These are phyloP conservation scores for Ashinkailepas kermadecensis DNA, from an alignment of 2,888 invertebrate species.

Conservation along the genomic window DNA sequence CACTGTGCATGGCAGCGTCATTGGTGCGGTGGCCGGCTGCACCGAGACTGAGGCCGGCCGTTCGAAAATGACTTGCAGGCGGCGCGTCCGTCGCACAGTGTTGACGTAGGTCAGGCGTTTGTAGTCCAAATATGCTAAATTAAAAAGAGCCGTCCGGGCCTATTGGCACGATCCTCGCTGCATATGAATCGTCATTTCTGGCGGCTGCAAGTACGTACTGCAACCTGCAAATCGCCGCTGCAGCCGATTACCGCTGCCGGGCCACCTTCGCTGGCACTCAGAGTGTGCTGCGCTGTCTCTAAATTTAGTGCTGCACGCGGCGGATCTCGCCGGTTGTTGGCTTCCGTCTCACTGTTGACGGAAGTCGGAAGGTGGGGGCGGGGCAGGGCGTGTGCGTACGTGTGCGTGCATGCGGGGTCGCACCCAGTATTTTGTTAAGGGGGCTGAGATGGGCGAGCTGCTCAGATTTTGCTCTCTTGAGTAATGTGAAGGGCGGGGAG, in stretches of 20 bases:
- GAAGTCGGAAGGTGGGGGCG: background rate
- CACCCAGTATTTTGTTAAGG: too few species aligned
- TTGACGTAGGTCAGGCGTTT: background rate
- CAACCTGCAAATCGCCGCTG: conserved; percentile 5
- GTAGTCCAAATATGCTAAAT: conserved; percentile 20
- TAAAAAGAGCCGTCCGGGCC: background rate
- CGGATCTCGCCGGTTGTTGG: background rate
- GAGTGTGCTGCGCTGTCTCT: background rate
- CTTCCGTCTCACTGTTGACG: background rate
- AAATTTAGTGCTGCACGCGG: background rate
- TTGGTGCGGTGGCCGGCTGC: background rate
- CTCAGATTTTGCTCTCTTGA: too few species aligned
- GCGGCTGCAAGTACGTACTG: background rate
- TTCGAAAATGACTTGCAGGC: conserved; percentile 9
- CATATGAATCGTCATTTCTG: conserved; percentile 20
- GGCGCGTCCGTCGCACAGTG: background rate
- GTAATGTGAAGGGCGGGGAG: too few species aligned
- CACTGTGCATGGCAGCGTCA: background rate
- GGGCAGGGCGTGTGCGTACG: background rate
- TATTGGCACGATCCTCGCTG: conserved; percentile 9
- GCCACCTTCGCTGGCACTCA: background rate
- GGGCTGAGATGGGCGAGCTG: too few species aligned
- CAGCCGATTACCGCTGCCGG: background rate
- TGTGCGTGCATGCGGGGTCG: background rate
- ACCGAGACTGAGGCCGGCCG: background rate